Conservation (phyloP, 2,113 vertebrate species). For the Plestiodon gilberti region DNA sequence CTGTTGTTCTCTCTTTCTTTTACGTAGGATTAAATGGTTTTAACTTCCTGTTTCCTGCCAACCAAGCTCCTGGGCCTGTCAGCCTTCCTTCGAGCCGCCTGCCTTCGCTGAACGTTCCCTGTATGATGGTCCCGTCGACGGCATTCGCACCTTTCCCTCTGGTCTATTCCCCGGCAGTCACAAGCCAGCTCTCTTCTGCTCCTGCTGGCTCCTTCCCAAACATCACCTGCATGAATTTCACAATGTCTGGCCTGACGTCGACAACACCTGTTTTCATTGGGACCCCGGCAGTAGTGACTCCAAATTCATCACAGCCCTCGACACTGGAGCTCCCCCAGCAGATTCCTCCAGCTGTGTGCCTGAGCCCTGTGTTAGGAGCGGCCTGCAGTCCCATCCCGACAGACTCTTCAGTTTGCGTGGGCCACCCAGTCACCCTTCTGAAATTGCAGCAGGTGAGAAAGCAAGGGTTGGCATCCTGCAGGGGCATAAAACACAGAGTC, state of each 20-base stretch:
- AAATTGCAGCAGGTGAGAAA: slow-evolving; percentile 79
- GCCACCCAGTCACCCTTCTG: slow-evolving; percentile 59
- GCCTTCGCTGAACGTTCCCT: slow-evolving; percentile 83
- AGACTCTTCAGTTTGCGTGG: slow-evolving; percentile 67
- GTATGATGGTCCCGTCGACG: slow-evolving; percentile 84
- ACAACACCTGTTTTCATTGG: slow-evolving; percentile 77
- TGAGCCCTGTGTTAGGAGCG: slow-evolving; percentile 68
- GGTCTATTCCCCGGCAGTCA: slow-evolving; percentile 75
- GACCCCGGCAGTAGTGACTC: slow-evolving; percentile 61
- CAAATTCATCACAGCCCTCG: slow-evolving; percentile 45
- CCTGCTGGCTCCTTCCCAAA: slow-evolving; percentile 59
- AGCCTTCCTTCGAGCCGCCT: slow-evolving; percentile 69
- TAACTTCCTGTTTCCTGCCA: slow-evolving; percentile 84
- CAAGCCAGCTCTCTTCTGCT: slow-evolving; percentile 46
- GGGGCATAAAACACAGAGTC: not conserved
- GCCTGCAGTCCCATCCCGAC: slow-evolving; percentile 52
- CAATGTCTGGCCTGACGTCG: slow-evolving; percentile 75
- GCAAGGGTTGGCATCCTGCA: not conserved
- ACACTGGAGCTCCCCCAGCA: slow-evolving; percentile 57
- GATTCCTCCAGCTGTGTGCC: slow-evolving; percentile 36
- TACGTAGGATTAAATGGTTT: slow-evolving; percentile 80
- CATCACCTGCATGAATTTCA: slow-evolving; percentile 71
- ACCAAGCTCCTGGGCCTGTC: slow-evolving; percentile 68
- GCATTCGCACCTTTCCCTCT: slow-evolving; percentile 81
- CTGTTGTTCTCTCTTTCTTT: slow-evolving; percentile 52